Evolutionary conservation across 2,113 vertebrate species (phyloP), one percentile per base, ranked within the genome.

Genomic region (Sisor rabdophorus): DNA sequence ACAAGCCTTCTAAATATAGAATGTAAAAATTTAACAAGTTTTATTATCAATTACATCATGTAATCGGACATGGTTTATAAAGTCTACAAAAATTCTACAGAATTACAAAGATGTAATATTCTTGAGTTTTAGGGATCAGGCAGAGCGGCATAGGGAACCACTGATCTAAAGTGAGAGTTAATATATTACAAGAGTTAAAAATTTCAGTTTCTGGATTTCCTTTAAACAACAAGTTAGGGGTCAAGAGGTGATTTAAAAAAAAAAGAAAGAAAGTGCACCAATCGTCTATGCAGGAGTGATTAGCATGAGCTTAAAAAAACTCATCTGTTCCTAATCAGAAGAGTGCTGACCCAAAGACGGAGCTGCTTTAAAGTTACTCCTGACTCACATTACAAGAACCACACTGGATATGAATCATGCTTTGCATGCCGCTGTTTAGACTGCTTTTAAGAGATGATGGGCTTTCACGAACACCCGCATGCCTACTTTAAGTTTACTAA

Each of bases 311-410:
- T 60, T n/a, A 76, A 78, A 67, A 75, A 54, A 78, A 30, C 79
- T 80, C 77, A 83, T 80, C 79, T 76, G 79, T 64, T 80, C n/a
- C 32, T 68, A 75, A 75, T 83, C 78, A 78, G 72, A 40, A 72
- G 72, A 47, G 60, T 11, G 0, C 13, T 81, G 79, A 78, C 79
- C 53, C 9, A 13, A n/a, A 83, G 68, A 75, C 22, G 65, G 67
- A 75, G 64, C 15, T 50, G 68, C 69, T 70, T 75, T 77, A 24
- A 78, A 72, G 63, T n/a, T 12, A 13, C 58, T 20, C 10, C 47
- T 52, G 36, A n/a, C 16, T 64, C 32, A 67, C 22, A 28, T 78
- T 47, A 48, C 56, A 65, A 16, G 47, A 71, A 26, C 60, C 55
- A 55, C 19, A 61, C 12, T 63, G 26, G 20, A 30, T 52, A 72